These are phyloP conservation scores for Bactericera cockerelli DNA, from an alignment of 1,140 invertebrate species.

Conservation along the genomic window DNA sequence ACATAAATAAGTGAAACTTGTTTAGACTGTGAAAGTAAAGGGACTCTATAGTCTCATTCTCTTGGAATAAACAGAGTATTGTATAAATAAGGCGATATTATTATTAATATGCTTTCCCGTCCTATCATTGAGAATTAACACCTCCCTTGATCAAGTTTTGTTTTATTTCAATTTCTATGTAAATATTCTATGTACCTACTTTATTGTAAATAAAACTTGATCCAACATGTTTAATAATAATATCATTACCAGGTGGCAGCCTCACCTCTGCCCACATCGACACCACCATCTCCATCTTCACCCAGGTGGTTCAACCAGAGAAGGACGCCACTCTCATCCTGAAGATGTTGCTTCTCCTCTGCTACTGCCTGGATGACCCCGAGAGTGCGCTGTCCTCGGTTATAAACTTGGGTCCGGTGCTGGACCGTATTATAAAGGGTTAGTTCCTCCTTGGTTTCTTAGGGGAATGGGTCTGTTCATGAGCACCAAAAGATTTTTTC, in stretches of 20 bases:
- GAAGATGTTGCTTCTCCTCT: slow-evolving; percentile 47
- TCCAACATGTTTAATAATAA: no score
- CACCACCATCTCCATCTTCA: slow-evolving; percentile 29
- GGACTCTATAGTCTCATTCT: no score
- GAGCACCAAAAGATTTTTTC: no score
- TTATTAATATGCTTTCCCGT: not conserved
- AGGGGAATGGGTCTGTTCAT: no score
- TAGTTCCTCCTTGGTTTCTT: not conserved
- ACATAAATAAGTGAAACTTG: no score
- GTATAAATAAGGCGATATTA: no score
- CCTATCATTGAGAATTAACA: slow-evolving; percentile 27
- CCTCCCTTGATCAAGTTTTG: no score
- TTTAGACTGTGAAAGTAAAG: no score
- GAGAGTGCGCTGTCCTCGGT: slow-evolving; percentile 32
- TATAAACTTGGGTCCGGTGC: slow-evolving; percentile 26
- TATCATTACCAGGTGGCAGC: slow-evolving; percentile 31
- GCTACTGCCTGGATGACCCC: slow-evolving; percentile 37
- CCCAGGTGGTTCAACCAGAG: slow-evolving; percentile 30
- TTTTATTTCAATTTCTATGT: no score
- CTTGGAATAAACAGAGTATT: no score
- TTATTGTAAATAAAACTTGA: no score
- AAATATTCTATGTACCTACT: no score
- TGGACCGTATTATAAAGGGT: slow-evolving; percentile 19
- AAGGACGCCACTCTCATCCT: slow-evolving; percentile 45
- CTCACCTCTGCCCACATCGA: slow-evolving; percentile 29